These are phyloP conservation scores for Aplochiton taeniatus DNA, from an alignment of 2,797 vertebrate genomes.

Conservation along the genomic window DNA sequence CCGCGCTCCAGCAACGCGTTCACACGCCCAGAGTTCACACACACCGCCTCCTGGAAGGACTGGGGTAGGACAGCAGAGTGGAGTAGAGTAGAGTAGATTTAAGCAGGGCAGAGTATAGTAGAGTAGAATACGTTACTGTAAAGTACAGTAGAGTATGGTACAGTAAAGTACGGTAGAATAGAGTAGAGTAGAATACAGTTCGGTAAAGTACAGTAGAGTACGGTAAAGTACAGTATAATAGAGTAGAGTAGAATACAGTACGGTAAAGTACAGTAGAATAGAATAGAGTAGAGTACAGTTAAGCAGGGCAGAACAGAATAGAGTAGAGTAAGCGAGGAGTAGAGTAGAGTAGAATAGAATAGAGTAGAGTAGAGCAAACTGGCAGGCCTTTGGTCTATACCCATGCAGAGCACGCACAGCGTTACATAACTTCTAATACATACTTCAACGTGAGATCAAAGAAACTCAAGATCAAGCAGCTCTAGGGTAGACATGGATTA, in stretches of 20 bases:
- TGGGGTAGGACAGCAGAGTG: constrained; percentile 22
- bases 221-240: not conserved
- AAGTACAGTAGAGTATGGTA: no score
- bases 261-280: not conserved
- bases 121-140: no score
- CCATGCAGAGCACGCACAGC: no score
- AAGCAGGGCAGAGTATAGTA: no score
- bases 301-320: not conserved
- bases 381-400: no score
- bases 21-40: constrained; percentile 66
- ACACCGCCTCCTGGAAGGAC: constrained; percentile 79
- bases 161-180: no score
- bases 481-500: no score
- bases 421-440: no score
- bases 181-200: not conserved
- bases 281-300: no score
- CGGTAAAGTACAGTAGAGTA: no score
- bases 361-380: not conserved
- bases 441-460: no score
- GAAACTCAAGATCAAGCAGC: no score
- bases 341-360: not conserved
- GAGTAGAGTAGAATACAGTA: not conserved
- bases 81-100: not conserved
- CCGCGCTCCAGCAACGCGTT: constrained; percentile 73
- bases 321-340: constrained; percentile 56